Evolutionary conservation across 2,888 invertebrate species (phyloP).

Genomic region (Agrotis clavis): DNA sequence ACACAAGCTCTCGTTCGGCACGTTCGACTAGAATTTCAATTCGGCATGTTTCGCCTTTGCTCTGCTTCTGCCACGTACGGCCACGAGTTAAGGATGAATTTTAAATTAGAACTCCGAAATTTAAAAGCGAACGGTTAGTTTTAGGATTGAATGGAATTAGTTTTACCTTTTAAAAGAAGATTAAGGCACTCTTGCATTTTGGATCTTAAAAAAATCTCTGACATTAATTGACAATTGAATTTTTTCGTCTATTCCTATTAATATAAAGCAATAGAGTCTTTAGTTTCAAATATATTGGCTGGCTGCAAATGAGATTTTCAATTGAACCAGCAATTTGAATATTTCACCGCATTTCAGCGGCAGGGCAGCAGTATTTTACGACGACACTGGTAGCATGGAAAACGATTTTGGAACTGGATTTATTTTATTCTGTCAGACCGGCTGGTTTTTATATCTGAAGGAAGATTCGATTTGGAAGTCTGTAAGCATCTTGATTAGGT

Average conservation of each 20-base stretch:
- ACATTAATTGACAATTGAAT: background rate
- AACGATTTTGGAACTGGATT: constrained; percentile 59
- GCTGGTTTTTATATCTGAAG: constrained; percentile 62
- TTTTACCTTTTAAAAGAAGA: constrained; percentile 40
- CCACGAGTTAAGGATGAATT: constrained; percentile 82
- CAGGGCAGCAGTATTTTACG: constrained; percentile 66
- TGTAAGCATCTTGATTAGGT: constrained; percentile 52
- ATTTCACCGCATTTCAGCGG: constrained; percentile 63
- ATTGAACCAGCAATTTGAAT: constrained; percentile 68
- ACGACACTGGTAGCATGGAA: constrained; percentile 55
- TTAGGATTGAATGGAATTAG: constrained; percentile 59
- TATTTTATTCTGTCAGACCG: constrained; percentile 61
- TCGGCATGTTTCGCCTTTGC: constrained; percentile 81
- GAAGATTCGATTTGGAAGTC: constrained; percentile 53
- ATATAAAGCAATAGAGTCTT: constrained; percentile 12
- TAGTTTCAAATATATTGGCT: constrained; percentile 53
- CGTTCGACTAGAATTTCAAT: constrained; percentile 86
- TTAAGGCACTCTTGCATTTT: constrained; percentile 1
- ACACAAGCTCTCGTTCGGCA: constrained; percentile 79
- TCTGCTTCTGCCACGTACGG: constrained; percentile 81
- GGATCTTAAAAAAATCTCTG: background rate
- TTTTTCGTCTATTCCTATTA: constrained; percentile 1
- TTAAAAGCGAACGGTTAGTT: constrained; percentile 46
- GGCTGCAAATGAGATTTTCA: constrained; percentile 58
- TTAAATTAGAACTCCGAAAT: constrained; percentile 83